A percentile compares a stretch with the other conserved stretches of the same genome.
Evolutionary conservation across 2,797 vertebrate genomes (phyloP).

Genomic region (Micromesistius poutassou): DNA sequence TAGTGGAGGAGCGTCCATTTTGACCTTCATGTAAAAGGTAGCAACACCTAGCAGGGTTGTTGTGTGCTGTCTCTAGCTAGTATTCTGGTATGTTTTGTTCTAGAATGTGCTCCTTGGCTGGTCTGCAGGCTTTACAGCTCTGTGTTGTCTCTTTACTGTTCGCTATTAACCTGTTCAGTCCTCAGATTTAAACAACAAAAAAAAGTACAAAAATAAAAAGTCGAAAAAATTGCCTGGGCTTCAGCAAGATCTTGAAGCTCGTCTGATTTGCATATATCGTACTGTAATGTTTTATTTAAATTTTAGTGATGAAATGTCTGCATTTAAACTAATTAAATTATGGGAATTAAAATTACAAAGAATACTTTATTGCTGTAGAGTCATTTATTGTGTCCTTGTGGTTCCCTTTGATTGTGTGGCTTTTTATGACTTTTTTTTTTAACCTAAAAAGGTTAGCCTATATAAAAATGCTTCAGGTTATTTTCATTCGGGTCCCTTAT

Average conservation of each 20-base stretch:
- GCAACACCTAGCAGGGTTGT: slow-evolving; percentile 17
- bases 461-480: background rate
- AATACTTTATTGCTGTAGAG: slow-evolving; percentile 51
- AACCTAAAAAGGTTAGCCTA: background rate
- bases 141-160: slow-evolving; percentile 70
- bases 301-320: slow-evolving; percentile 77
- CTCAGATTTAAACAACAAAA: slow-evolving; percentile 36
- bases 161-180: slow-evolving; percentile 64
- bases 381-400: slow-evolving; percentile 42
- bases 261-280: slow-evolving; percentile 79
- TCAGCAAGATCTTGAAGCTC: slow-evolving; percentile 65
- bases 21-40: slow-evolving; percentile 44
- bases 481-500: background rate
- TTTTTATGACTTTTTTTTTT: background rate
- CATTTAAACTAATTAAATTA: slow-evolving; percentile 80
- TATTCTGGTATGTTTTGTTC: slow-evolving; percentile 52
- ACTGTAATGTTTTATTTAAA: slow-evolving; percentile 78
- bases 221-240: slow-evolving; percentile 67
- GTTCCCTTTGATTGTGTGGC: background rate
- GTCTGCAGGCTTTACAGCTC: slow-evolving; percentile 66
- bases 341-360: slow-evolving; percentile 87
- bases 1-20: slow-evolving; percentile 34
- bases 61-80: slow-evolving; percentile 50
- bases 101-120: slow-evolving; percentile 65
- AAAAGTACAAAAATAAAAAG: slow-evolving; percentile 23